Percentiles rank a stretch among this genome's conserved stretches.
Conservation (phyloP, 2,113 vertebrate species). For the Etia nguti region DNA sequence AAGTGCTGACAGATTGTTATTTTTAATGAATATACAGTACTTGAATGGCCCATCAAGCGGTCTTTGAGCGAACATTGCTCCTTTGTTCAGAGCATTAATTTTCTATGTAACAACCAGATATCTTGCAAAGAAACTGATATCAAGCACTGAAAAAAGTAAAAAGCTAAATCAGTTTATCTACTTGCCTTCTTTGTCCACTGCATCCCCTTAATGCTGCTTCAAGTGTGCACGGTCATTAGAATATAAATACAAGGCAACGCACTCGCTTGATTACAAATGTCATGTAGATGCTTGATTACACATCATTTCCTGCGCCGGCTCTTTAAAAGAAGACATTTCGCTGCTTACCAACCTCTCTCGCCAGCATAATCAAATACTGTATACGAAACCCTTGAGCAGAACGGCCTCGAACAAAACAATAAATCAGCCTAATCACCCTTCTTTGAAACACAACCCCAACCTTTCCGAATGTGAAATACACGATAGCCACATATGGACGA, state of each 20-base stretch:
- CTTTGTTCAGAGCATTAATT: constrained; percentile 71
- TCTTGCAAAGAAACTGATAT: constrained; percentile 50
- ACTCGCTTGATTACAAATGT: constrained; percentile 3
- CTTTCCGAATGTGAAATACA: constrained; percentile 6
- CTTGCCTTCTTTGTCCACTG: background rate
- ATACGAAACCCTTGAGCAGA: background rate
- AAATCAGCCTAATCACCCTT: constrained; percentile 23
- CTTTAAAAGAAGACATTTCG: background rate
- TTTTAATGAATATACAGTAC: constrained; percentile 78
- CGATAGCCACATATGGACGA: background rate
- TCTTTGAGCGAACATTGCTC: constrained; percentile 68
- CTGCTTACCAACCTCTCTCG: background rate
- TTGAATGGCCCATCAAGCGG: constrained; percentile 76
- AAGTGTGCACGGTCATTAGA: background rate
- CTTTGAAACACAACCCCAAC: constrained; percentile 29
- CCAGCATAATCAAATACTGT: constrained; percentile 19
- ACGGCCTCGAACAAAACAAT: constrained; percentile 8
- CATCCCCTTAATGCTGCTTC: background rate
- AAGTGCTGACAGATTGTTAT: constrained; percentile 77
- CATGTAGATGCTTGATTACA: constrained; percentile 5
- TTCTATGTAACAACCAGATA: constrained; percentile 60
- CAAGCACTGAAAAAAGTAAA: constrained; percentile 24
- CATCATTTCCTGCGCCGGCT: background rate
- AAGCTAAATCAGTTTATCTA: constrained; percentile 30
- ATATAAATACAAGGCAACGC: background rate